phyloP scores from a whole-genome alignment of 2,797 vertebrate genomes.

The Rallus crepitans region DNA sequence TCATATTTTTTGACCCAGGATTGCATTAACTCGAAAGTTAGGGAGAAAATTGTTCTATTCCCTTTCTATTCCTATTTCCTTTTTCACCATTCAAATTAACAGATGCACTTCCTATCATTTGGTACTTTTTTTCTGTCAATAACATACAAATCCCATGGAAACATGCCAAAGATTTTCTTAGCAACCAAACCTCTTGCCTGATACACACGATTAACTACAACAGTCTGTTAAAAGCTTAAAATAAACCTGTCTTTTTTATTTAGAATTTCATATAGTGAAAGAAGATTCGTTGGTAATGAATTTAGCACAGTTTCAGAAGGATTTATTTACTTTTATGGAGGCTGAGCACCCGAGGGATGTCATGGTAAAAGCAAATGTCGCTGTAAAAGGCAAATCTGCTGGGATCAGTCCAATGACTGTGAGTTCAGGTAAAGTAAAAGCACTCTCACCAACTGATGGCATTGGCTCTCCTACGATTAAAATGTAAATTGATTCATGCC shows the following conservation, averaged over 20 bases:
- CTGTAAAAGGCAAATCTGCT: background rate
- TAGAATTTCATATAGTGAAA: slow-evolving; percentile 75
- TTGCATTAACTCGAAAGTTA: slow-evolving; percentile 49
- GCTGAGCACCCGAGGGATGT: slow-evolving; percentile 33
- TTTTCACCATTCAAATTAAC: slow-evolving; percentile 68
- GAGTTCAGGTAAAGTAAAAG: slow-evolving; percentile 63
- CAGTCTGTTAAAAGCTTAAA: slow-evolving; percentile 78
- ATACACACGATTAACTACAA: slow-evolving; percentile 72
- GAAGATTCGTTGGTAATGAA: slow-evolving; percentile 70
- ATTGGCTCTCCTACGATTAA: background rate
- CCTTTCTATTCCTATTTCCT: background rate
- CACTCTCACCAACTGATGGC: background rate
- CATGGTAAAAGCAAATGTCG: background rate
- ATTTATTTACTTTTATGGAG: slow-evolving; percentile 70
- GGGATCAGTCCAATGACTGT: slow-evolving; percentile 15
- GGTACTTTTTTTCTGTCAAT: slow-evolving; percentile 58
- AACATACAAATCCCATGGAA: slow-evolving; percentile 72
- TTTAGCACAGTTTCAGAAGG: slow-evolving; percentile 67
- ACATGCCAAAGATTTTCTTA: slow-evolving; percentile 79
- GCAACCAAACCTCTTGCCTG: slow-evolving; percentile 76
- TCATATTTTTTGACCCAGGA: slow-evolving; percentile 43
- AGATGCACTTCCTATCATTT: slow-evolving; percentile 72
- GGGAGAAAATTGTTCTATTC: slow-evolving; percentile 34
- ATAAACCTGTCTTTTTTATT: slow-evolving; percentile 79
- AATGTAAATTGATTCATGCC: slow-evolving; percentile 30